These are phyloP conservation scores for Pedetes capensis DNA, from an alignment of 2,113 vertebrate genomes.

Conservation along the genomic window DNA sequence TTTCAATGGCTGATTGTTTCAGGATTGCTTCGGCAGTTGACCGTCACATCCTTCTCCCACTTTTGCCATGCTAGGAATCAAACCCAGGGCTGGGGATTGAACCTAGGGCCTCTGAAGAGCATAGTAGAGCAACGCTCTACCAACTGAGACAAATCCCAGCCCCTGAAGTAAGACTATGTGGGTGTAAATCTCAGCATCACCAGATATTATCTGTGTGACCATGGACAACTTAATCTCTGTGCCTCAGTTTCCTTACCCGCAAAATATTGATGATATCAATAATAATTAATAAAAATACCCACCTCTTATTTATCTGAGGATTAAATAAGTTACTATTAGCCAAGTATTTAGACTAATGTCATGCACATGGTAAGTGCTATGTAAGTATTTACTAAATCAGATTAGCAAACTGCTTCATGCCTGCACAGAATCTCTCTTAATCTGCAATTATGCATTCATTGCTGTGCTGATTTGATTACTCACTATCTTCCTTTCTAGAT, in stretches of 20 bases:
- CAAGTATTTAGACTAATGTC: neutral
- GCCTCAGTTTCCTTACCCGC: neutral
- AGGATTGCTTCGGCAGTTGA: too few species aligned
- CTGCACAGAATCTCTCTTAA: constrained; percentile 13
- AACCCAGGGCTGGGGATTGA: too few species aligned
- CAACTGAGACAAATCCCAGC: too few species aligned
- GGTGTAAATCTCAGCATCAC: neutral
- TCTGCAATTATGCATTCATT: constrained; percentile 15
- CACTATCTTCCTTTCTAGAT: constrained; percentile 8
- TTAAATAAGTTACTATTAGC: neutral
- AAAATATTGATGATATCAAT: neutral
- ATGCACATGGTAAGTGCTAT: neutral
- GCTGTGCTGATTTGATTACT: constrained; percentile 29
- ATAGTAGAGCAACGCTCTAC: too few species aligned
- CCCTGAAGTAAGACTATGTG: neutral
- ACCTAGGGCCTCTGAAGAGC: too few species aligned
- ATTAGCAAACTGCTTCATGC: constrained; percentile 45
- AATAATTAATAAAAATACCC: neutral
- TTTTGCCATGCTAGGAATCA: too few species aligned
- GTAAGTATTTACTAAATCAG: constrained; percentile 40
- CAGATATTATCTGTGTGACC: neutral
- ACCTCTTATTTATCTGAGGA: neutral
- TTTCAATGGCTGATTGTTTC: too few species aligned
- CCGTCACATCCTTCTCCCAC: too few species aligned
- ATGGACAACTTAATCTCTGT: neutral